These are phyloP conservation scores for Triplophysa dalaica DNA, from an alignment of 2,113 vertebrate species.

Conservation along the genomic window DNA sequence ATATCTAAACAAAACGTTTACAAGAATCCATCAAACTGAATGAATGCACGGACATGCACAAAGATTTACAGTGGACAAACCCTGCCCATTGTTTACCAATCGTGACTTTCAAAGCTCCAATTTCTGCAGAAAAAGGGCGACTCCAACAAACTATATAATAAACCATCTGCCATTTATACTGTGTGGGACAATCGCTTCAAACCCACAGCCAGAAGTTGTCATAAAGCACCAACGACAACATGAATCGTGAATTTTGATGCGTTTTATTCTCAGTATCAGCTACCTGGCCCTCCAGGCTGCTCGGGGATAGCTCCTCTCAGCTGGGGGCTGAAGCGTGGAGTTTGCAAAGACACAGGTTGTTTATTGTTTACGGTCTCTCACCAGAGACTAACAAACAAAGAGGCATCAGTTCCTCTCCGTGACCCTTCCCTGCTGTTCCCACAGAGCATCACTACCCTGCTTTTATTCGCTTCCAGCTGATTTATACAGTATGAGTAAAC, in stretches of 20 bases:
- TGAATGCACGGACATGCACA: no score
- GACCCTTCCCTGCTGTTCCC: slow-evolving; percentile 50
- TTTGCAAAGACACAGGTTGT: not conserved
- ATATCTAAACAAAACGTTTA: no score
- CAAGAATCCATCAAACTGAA: no score
- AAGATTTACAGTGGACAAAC: no score
- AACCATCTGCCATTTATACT: no score
- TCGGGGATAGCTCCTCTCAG: slow-evolving; percentile 2
- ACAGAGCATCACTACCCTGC: slow-evolving; percentile 47
- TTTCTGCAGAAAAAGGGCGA: no score
- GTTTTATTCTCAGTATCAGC: slow-evolving; percentile 11
- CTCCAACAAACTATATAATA: no score
- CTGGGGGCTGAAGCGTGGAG: slow-evolving; percentile 21
- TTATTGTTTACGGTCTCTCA: slow-evolving; percentile 43
- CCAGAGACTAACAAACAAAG: slow-evolving; percentile 36
- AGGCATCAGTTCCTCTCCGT: slow-evolving; percentile 33
- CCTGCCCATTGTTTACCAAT: no score
- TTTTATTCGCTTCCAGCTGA: slow-evolving; percentile 51
- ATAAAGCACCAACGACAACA: no score
- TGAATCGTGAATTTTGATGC: not conserved
- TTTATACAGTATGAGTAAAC: slow-evolving; percentile 33
- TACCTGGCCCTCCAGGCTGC: slow-evolving; percentile 1
- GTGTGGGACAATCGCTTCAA: no score
- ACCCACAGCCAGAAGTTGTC: no score
- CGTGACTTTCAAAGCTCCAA: no score